A percentile compares a stretch with the other conserved stretches of the same genome.
Conservation (phyloP, 1,140 invertebrate species). For the Procambarus virginalis region DNA sequence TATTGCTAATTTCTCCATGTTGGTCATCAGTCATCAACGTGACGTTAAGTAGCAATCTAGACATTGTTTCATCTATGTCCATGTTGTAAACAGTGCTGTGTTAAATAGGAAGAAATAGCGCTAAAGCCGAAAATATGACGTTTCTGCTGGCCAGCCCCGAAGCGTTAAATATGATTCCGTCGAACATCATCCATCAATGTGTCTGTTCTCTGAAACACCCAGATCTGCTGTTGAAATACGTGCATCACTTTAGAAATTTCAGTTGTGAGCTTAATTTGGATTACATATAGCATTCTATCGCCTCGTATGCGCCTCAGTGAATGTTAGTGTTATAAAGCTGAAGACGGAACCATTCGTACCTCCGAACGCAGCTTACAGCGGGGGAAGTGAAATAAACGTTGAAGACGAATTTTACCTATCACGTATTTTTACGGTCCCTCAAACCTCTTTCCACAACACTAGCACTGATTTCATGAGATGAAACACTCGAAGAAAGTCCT, state of each 20-base stretch:
- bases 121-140: conserved; percentile 60
- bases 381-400: conserved; percentile 60
- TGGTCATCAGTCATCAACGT: not conserved
- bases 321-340: not conserved
- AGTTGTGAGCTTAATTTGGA: not conserved
- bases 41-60: not conserved
- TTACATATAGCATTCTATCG: not conserved
- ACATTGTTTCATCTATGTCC: not conserved
- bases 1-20: not conserved
- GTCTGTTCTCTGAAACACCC: not conserved
- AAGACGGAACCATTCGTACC: conserved; percentile 25
- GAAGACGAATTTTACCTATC: conserved; percentile 64
- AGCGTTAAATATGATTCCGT: conserved; percentile 50
- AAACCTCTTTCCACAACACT: conserved; percentile 33
- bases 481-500: conserved; percentile 9
- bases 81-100: conserved; percentile 15
- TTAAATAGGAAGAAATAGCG: conserved; percentile 39
- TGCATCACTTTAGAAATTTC: not conserved
- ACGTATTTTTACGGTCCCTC: conserved; percentile 1
- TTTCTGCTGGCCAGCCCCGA: conserved; percentile 48
- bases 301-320: too few species aligned
- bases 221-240: not conserved
- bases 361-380: conserved; percentile 63
- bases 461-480: conserved; percentile 47
- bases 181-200: conserved; percentile 46